phyloP scores from a whole-genome alignment of 2,888 invertebrate genomes.

The Phaedon cochleariae region DNA sequence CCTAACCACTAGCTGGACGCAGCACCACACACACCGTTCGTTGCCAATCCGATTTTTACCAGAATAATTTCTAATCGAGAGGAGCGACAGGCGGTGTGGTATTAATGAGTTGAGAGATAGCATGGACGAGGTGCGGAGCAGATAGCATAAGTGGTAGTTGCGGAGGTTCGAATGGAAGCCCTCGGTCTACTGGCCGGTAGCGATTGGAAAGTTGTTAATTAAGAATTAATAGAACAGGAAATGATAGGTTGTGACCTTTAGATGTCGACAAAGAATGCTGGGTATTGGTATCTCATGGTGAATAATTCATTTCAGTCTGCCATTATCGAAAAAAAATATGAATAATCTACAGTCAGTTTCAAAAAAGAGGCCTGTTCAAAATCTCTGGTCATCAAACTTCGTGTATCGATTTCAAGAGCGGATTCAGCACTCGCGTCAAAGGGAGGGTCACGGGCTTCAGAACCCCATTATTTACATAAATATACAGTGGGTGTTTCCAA shows the following conservation, averaged over 20 bases:
- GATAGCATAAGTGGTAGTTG: conserved; percentile 25
- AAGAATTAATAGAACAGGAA: background rate
- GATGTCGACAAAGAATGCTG: background rate
- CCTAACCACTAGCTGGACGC: conserved; percentile 4
- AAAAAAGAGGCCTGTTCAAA: no score
- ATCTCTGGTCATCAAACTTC: no score
- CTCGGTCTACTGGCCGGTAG: conserved; percentile 9
- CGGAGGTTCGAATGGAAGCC: conserved; percentile 13
- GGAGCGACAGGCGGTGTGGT: conserved; percentile 20
- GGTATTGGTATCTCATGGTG: no score
- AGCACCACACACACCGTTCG: background rate
- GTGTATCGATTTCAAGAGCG: no score
- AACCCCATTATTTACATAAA: no score
- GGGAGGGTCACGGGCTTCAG: no score
- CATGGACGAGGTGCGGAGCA: conserved; percentile 29
- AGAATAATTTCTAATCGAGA: conserved; percentile 30
- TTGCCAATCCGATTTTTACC: conserved; percentile 24
- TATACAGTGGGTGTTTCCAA: no score
- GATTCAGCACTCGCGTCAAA: no score
- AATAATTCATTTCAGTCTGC: no score
- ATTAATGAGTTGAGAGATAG: conserved; percentile 32
- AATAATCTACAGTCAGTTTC: no score
- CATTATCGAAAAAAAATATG: no score
- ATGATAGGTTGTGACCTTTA: background rate
- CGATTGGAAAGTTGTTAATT: background rate